A percentile compares a stretch with the other conserved stretches of the same genome.
phyloP scores from a whole-genome alignment of 35 echinoderm and acorn worm genomes.

The Eucidaris tribuloides region DNA sequence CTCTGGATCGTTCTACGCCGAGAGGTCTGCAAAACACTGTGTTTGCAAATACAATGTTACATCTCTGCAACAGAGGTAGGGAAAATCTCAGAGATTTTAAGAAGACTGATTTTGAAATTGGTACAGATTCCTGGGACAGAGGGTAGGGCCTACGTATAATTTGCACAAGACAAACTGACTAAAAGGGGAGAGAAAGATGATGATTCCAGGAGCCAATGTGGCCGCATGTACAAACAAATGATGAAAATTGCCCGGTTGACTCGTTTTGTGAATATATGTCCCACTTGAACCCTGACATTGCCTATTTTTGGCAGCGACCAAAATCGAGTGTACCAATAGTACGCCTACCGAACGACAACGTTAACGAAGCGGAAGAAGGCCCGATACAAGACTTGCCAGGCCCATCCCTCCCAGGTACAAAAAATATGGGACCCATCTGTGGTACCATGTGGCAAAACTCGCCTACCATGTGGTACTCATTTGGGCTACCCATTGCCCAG shows the following conservation, averaged over 20 bases:
- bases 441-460: too few species aligned
- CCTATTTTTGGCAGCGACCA: constrained; percentile 51
- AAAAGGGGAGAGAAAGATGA: constrained; percentile 2
- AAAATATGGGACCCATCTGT: too few species aligned
- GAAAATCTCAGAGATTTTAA: constrained; percentile 38
- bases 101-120: neutral
- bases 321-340: neutral
- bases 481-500: too few species aligned
- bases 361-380: neutral
- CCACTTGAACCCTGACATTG: neutral
- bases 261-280: constrained; percentile 13
- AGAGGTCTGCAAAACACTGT: constrained; percentile 33
- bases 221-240: constrained; percentile 41
- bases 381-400: neutral
- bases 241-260: constrained; percentile 25
- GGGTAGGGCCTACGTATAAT: neutral
- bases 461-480: too few species aligned
- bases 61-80: constrained; percentile 42
- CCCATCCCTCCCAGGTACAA: too few species aligned
- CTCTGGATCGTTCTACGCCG: neutral
- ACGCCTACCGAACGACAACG: neutral
- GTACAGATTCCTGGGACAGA: neutral
- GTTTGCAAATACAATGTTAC: constrained; percentile 29
- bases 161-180: constrained; percentile 16
- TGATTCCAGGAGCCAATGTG: constrained; percentile 31